These are phyloP conservation scores for Falcaria lacertinaria DNA, from an alignment of 2,888 invertebrate species.

Conservation along the genomic window DNA sequence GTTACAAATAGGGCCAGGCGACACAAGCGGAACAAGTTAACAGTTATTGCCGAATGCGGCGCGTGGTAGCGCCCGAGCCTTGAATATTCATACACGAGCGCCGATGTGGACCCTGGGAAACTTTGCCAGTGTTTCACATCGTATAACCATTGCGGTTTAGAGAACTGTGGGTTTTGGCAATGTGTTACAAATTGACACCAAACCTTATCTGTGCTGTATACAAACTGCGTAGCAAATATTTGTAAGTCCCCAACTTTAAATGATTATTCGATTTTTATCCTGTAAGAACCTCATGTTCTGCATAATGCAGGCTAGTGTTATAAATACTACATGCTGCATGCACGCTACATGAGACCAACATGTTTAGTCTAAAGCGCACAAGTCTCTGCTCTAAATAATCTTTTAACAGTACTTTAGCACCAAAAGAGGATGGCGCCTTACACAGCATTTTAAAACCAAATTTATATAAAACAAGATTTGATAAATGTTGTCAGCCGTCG, in stretches of 20 bases:
- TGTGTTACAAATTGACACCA: neutral
- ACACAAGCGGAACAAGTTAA: constrained; percentile 59
- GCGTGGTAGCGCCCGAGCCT: constrained; percentile 34
- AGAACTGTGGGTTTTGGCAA: constrained; percentile 6
- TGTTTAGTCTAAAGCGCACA: too few species aligned
- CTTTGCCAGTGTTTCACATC: constrained; percentile 34
- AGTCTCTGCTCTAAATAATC: too few species aligned
- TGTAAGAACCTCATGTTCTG: too few species aligned
- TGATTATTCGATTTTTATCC: too few species aligned
- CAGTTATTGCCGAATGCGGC: constrained; percentile 62
- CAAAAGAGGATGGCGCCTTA: neutral
- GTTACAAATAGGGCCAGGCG: constrained; percentile 40
- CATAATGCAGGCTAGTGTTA: too few species aligned
- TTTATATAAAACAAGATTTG: constrained; percentile 38
- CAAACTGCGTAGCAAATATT: neutral
- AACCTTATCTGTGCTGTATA: neutral
- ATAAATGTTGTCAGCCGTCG: constrained; percentile 42
- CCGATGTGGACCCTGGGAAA: constrained; percentile 37
- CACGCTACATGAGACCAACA: too few species aligned
- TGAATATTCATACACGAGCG: constrained; percentile 68
- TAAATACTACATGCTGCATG: too few species aligned
- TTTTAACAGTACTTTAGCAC: neutral
- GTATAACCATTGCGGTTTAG: constrained; percentile 4
- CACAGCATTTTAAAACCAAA: constrained; percentile 12
- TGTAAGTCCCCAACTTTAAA: neutral